Evolutionary conservation across 92 coral and sea anemone species (phyloP).

Genomic region (Porites rus): DNA sequence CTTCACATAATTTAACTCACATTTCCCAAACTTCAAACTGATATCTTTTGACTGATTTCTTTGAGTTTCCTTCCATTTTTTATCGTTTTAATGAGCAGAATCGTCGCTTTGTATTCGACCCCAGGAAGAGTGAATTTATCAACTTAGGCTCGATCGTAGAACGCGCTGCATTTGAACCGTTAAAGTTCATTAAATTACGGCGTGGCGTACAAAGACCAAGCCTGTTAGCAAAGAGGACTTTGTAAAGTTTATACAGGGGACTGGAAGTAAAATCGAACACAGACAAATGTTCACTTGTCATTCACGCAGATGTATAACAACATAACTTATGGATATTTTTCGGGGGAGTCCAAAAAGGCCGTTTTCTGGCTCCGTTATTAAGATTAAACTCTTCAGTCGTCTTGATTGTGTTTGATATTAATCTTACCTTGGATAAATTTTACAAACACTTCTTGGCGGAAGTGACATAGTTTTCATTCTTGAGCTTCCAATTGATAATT

Average conservation of each 20-base stretch:
- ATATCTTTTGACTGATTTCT: too few species aligned
- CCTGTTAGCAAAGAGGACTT: not conserved
- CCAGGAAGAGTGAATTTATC: too few species aligned
- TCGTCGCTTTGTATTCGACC: too few species aligned
- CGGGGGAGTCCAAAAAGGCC: not conserved
- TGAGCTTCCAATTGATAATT: not conserved
- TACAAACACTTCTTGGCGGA: not conserved
- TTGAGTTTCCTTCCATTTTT: too few species aligned
- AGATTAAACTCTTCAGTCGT: too few species aligned
- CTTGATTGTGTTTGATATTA: not conserved
- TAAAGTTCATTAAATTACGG: not conserved
- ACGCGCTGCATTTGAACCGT: too few species aligned
- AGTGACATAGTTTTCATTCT: not conserved
- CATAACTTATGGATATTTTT: not conserved
- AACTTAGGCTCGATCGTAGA: too few species aligned
- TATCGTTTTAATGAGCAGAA: too few species aligned
- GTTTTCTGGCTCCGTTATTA: not conserved
- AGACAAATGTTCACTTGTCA: not conserved
- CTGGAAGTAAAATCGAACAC: not conserved
- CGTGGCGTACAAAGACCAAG: not conserved
- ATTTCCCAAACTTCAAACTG: too few species aligned
- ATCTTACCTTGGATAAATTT: constrained; percentile 9
- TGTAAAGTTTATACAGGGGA: not conserved
- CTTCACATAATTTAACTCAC: too few species aligned
- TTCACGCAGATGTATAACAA: not conserved